Evolutionary conservation across 1,140 invertebrate species (phyloP).

Genomic region (Amyelois transitella): DNA sequence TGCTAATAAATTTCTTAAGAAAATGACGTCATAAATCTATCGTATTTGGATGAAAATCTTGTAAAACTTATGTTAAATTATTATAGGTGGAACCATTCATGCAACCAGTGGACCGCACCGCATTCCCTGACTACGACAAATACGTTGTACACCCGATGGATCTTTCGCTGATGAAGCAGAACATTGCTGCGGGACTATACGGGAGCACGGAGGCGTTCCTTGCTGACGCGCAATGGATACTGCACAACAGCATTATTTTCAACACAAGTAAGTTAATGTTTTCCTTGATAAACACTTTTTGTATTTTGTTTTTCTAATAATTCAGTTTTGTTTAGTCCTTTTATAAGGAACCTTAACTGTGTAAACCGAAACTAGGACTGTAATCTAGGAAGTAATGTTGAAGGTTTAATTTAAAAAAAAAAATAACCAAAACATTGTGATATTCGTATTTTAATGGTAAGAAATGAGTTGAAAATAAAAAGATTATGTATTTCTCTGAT

Average conservation of each 20-base stretch:
- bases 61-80: background rate
- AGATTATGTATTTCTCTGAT: too few relatives aligned
- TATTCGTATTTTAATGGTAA: too few relatives aligned
- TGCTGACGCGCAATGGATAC: conserved; percentile 92
- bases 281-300: background rate
- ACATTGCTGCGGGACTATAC: conserved; percentile 86
- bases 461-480: too few relatives aligned
- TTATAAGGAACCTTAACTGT: too few relatives aligned
- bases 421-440: too few relatives aligned
- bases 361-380: too few relatives aligned
- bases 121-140: conserved; percentile 84
- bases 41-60: too few relatives aligned
- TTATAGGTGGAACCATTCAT: conserved; percentile 83
- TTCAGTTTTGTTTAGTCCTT: background rate
- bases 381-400: too few relatives aligned
- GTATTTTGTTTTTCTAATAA: background rate
- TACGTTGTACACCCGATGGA: conserved; percentile 92
- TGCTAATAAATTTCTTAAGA: too few relatives aligned
- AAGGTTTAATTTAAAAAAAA: too few relatives aligned
- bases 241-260: conserved; percentile 93
- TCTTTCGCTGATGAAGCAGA: conserved; percentile 82
- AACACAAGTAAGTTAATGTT: conserved; percentile 82
- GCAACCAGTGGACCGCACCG: conserved; percentile 80
- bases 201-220: conserved; percentile 92
- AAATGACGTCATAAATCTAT: too few relatives aligned